Evolutionary conservation across 1,140 invertebrate genomes (phyloP).

Genomic region (Thaumetopoea pityocampa): DNA sequence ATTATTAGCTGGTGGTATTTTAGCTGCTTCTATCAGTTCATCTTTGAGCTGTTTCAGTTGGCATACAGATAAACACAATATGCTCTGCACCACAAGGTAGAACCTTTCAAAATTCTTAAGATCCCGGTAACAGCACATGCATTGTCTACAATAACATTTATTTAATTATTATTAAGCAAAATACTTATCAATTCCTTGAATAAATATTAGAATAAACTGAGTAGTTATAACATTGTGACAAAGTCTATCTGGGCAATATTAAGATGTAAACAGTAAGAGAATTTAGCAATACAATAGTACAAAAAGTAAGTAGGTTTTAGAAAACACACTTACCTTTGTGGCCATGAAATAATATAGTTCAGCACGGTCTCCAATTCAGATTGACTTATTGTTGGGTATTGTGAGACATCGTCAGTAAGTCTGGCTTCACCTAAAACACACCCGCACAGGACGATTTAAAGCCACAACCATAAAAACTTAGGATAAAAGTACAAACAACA

Average conservation of each 20-base stretch:
- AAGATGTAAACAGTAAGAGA: too few species aligned
- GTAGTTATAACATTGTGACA: too few species aligned
- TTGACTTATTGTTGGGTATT: conserved; percentile 78
- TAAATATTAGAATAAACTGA: too few species aligned
- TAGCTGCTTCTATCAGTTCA: conserved; percentile 65
- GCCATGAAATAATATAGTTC: conserved; percentile 83
- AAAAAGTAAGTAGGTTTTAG: too few species aligned
- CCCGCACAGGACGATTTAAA: conserved; percentile 10
- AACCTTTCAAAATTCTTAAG: conserved; percentile 93
- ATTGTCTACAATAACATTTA: conserved; percentile 81
- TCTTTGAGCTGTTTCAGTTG: conserved; percentile 85
- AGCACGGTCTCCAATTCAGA: conserved; percentile 82
- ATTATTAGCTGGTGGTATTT: conserved; percentile 28
- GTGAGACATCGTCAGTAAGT: conserved; percentile 78
- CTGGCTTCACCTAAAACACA: conserved; percentile 77
- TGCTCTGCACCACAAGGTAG: conserved; percentile 89
- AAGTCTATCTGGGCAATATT: too few species aligned
- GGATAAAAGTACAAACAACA: neutral
- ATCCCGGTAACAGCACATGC: conserved; percentile 94
- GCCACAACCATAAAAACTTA: neutral
- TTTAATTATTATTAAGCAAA: conserved; percentile 9
- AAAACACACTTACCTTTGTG: conserved; percentile 77
- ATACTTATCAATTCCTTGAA: conserved; percentile 10
- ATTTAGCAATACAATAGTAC: too few species aligned
- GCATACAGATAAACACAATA: conserved; percentile 84